phyloP scores from a whole-genome alignment of 2,797 vertebrate genomes.

The Alectoris magna region DNA sequence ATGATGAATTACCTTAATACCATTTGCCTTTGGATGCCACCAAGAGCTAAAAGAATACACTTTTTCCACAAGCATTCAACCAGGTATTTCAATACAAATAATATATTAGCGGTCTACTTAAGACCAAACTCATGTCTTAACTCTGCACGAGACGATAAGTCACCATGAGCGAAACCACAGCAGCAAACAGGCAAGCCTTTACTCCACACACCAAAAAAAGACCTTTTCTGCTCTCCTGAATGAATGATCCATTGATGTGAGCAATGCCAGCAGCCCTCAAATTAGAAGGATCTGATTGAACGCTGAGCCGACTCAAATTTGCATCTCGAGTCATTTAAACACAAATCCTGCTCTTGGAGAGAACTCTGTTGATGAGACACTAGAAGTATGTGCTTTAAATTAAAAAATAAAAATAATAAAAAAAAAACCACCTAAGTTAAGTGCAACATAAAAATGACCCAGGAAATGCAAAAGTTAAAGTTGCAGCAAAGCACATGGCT shows the following conservation, averaged over 20 bases:
- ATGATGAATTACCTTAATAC: constrained; percentile 33
- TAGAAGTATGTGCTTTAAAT: not conserved
- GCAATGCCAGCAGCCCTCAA: not conserved
- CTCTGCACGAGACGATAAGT: not conserved
- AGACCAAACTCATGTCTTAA: not conserved
- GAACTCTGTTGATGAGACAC: not conserved
- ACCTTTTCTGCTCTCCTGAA: not conserved
- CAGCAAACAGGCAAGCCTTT: constrained; percentile 31
- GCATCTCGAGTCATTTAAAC: not conserved
- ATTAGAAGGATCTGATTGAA: not conserved
- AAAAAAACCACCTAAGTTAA: not conserved
- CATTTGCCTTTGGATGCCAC: not conserved
- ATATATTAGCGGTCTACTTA: constrained; percentile 5
- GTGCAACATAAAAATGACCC: not conserved
- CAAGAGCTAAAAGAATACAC: not conserved
- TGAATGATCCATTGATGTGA: constrained; percentile 16
- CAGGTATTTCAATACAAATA: not conserved
- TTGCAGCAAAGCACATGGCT: not conserved
- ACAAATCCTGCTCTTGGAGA: not conserved
- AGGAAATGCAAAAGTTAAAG: constrained; percentile 8
- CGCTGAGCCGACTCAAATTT: not conserved
- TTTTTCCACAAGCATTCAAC: constrained; percentile 9
- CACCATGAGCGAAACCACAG: not conserved
- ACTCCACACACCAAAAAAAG: not conserved
- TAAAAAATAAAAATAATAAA: not conserved